A percentile compares a stretch with the other conserved stretches of the same genome.
Conservation (phyloP, 2,888 invertebrate species). For the Coelopa pilipes region DNA sequence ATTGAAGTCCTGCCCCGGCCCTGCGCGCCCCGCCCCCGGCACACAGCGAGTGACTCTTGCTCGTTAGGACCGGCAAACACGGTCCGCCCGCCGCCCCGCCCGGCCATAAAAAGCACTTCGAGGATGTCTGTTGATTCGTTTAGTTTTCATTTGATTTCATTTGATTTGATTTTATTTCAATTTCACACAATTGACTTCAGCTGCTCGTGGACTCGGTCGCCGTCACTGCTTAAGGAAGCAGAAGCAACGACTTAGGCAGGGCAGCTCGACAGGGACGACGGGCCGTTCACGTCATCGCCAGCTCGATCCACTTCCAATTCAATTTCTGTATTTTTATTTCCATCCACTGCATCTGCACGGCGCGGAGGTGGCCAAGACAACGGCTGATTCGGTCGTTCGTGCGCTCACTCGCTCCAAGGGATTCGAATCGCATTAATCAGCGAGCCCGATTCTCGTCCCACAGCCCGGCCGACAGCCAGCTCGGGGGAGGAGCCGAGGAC, state of each 20-base stretch:
- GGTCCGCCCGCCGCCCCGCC: too few species aligned
- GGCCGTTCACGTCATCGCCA: neutral
- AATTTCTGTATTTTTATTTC: slow-evolving; percentile 13
- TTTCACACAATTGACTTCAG: slow-evolving; percentile 17
- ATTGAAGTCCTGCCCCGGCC: too few species aligned
- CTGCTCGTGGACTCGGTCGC: neutral
- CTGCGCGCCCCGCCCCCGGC: too few species aligned
- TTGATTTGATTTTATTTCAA: slow-evolving; percentile 32
- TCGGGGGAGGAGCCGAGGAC: too few species aligned
- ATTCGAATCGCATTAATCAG: too few species aligned
- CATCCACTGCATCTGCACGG: neutral
- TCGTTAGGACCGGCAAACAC: too few species aligned
- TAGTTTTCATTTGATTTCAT: slow-evolving; percentile 28
- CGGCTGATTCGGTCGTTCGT: too few species aligned
- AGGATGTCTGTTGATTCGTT: slow-evolving; percentile 25
- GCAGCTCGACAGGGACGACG: neutral
- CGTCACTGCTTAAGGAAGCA: neutral
- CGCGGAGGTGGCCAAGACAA: too few species aligned
- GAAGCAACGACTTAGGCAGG: neutral
- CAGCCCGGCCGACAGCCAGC: too few species aligned
- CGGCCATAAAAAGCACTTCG: slow-evolving; percentile 3
- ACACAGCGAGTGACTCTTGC: too few species aligned
- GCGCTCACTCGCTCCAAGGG: too few species aligned
- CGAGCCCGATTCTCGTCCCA: too few species aligned
- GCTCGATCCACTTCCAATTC: slow-evolving; percentile 7